A percentile compares a stretch with the other conserved stretches of the same genome.
These are phyloP conservation scores for Triplophysa bombifrons DNA, from an alignment of 2,797 vertebrate genomes.

Conservation along the genomic window DNA sequence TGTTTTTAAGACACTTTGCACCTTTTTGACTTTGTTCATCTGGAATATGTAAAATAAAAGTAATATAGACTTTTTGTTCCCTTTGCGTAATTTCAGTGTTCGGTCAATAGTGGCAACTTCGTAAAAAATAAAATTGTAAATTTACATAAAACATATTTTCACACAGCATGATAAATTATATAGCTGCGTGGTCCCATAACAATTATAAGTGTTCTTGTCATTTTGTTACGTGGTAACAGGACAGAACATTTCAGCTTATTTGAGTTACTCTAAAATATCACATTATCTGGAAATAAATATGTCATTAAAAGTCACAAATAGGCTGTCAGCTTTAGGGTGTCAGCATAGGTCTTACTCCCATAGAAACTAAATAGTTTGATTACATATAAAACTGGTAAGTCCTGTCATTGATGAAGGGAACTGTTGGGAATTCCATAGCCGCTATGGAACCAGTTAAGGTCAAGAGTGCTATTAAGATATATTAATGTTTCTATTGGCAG, in stretches of 20 bases:
- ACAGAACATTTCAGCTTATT: not conserved
- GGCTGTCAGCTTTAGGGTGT: not conserved
- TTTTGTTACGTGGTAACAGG: not conserved
- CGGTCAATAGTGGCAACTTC: too few species aligned
- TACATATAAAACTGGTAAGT: not conserved
- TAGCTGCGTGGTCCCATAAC: too few species aligned
- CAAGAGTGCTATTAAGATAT: slow-evolving; percentile 20
- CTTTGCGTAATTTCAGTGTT: too few species aligned
- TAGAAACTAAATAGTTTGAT: not conserved
- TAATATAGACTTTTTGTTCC: too few species aligned
- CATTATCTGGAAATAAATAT: not conserved
- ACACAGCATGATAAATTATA: too few species aligned
- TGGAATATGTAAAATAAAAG: too few species aligned
- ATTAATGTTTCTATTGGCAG: slow-evolving; percentile 29
- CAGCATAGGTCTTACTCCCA: not conserved
- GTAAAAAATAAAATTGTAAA: too few species aligned
- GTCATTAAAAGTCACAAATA: not conserved
- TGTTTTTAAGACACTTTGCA: too few species aligned
- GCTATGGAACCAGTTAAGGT: slow-evolving; percentile 13
- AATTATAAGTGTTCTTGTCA: not conserved
- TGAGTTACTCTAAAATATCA: not conserved
- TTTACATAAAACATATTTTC: too few species aligned
- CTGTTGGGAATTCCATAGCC: slow-evolving; percentile 4
- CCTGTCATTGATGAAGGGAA: not conserved
- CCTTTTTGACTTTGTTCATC: too few species aligned